Base-by-base conservation (phyloP, 2,797 vertebrate genomes). In the Ptychobarbus kaznakovi region DNA sequence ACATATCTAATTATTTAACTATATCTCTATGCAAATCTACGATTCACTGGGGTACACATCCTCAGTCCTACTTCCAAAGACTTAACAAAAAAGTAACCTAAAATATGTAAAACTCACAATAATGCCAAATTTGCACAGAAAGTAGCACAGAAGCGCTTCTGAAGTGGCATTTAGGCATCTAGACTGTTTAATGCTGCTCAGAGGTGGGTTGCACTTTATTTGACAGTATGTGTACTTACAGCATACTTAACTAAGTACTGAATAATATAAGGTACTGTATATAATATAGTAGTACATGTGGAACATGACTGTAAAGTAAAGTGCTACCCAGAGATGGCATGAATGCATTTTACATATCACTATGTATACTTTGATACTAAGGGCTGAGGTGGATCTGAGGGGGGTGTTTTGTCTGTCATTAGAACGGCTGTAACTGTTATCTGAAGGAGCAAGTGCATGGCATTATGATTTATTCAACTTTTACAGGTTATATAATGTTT, bases 21-120 rank as follows among this genome's bases (percentile, higher is more conserved):
- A 40, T 76, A 76, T 76, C 12, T 76, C 35, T 32, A 76, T 76
- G 74, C 74, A 76, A 76, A 76, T 76, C 11, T n/a, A 2, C 74
- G 40, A 76, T 76, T 76, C 49, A 40, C 51, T 56, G 6, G 49
- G 32, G 51, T 56, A n/a, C 32, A 56, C 51, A 38, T 56, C 51
- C 11, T 56, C 18, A 74, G 20, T 40, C 20, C 49, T 53, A 38
- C 20, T 58, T 38, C 11, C 46, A 56, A 20, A 76, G 51, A 76
- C 51, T 76, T n/a, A 22, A 76, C 51, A n/a, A 76, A 76, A 76
- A 56, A 35, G 74, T 58, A 38, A n/a, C 51, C 20, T n/a, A 76
- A 40, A 22, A 12, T 4, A 40, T n/a, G 18, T 15, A 1, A 56
- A 40, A 76, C 32, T 38, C 28, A 66, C 28, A 66, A 6, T 9